Conservation (phyloP, 2,888 invertebrate species). For the Tipula unca region DNA sequence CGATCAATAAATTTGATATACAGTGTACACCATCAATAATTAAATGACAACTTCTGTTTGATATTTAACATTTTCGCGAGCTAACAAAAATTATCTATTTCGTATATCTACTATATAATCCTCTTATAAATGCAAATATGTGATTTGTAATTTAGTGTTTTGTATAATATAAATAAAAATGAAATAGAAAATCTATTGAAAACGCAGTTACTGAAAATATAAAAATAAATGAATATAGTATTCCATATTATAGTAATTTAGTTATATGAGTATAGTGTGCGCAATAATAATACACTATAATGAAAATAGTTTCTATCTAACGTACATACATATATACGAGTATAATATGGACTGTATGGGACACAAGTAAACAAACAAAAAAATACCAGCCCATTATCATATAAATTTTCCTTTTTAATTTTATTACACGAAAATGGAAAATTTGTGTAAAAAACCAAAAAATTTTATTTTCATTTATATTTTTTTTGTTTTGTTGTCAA, state of each 20-base stretch:
- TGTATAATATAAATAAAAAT: background rate
- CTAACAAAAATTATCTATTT: too few species aligned
- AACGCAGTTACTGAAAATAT: background rate
- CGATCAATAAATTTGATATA: too few species aligned
- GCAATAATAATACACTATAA: background rate
- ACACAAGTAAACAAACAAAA: background rate
- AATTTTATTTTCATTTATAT: too few species aligned
- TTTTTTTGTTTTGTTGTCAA: background rate
- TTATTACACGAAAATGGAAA: background rate
- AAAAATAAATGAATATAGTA: background rate
- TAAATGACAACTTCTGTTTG: background rate
- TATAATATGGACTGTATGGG: background rate
- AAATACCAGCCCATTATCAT: background rate
- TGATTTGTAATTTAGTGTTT: background rate
- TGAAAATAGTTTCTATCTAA: background rate
- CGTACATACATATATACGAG: background rate
- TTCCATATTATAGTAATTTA: background rate
- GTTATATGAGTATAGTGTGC: background rate
- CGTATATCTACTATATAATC: background rate
- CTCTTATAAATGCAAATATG: background rate
- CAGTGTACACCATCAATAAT: background rate
- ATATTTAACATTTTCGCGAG: background rate
- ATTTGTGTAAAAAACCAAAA: background rate
- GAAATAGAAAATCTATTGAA: background rate
- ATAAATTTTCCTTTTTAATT: conserved; percentile 3